Percentiles rank a stretch among this genome's conserved stretches.
phyloP scores from a whole-genome alignment of 1,140 invertebrate genomes.

The Trichonephila clavata region DNA sequence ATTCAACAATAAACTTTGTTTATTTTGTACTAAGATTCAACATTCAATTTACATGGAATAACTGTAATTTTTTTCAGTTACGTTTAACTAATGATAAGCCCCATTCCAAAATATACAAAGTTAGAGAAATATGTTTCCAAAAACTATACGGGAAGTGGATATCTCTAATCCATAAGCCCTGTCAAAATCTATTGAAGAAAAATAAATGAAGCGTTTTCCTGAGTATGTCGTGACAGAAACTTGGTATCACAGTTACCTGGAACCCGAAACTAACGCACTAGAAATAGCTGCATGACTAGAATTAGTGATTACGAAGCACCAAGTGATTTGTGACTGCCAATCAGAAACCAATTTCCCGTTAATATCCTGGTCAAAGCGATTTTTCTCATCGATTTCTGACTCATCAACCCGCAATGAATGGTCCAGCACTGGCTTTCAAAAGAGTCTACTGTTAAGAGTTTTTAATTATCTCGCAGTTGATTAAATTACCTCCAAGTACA shows the following conservation, averaged over 20 bases:
- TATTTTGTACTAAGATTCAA: too few relatives aligned
- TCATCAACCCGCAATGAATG: conserved; percentile 16
- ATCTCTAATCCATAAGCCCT: background rate
- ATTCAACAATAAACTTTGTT: too few relatives aligned
- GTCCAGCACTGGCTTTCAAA: background rate
- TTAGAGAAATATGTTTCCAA: background rate
- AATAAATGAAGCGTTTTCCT: conserved; percentile 29
- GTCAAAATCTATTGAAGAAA: conserved; percentile 20
- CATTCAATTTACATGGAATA: too few relatives aligned
- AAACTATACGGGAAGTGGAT: background rate
- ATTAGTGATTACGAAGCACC: conserved; percentile 62
- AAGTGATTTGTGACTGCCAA: conserved; percentile 63
- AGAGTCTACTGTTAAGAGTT: background rate
- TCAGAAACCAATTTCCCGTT: conserved; percentile 72
- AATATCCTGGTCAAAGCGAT: conserved; percentile 63
- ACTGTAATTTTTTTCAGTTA: too few relatives aligned
- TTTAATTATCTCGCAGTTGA: too few relatives aligned
- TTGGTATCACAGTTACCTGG: conserved; percentile 12
- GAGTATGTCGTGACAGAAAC: conserved; percentile 18
- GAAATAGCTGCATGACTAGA: background rate
- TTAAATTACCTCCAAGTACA: too few relatives aligned
- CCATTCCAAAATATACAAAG: too few relatives aligned
- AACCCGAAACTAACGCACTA: background rate
- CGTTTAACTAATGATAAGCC: too few relatives aligned
- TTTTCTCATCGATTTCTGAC: conserved; percentile 53